Conservation (phyloP, 2,797 vertebrate species). For the Anguilla pacifica region DNA sequence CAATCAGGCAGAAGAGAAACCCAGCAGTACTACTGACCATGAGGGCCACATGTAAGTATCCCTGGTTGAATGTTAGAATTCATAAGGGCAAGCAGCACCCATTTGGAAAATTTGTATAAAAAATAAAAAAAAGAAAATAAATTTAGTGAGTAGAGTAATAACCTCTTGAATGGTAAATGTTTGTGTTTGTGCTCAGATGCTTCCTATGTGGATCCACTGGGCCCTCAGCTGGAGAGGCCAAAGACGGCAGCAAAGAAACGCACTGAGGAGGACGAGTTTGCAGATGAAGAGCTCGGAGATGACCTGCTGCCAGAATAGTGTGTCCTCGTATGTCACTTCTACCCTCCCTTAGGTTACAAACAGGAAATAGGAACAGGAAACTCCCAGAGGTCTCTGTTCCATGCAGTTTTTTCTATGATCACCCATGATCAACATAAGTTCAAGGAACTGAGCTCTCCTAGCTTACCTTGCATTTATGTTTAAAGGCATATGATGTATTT, state of each 20-base stretch:
- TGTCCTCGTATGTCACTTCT: background rate
- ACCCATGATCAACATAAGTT: background rate
- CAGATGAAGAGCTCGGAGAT: conserved; percentile 92
- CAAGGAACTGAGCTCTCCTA: background rate
- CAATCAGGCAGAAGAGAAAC: background rate
- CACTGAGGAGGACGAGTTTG: conserved; percentile 89
- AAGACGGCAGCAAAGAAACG: conserved; percentile 88
- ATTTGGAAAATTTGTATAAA: background rate
- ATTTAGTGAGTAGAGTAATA: background rate
- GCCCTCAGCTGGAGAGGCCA: conserved; percentile 89
- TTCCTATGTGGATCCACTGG: conserved; percentile 90
- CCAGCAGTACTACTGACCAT: background rate
- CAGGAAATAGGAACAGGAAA: background rate
- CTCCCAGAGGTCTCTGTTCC: background rate
- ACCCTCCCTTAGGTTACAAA: background rate
- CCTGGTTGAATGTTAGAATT: too few species aligned
- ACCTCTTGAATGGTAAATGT: background rate
- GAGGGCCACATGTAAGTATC: background rate
- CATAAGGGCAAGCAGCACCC: too few species aligned
- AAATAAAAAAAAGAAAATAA: background rate
- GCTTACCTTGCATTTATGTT: background rate
- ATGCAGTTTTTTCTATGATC: background rate
- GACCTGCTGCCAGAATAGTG: conserved; percentile 89
- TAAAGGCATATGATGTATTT: background rate
- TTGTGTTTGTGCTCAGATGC: conserved; percentile 75